Percentiles rank a stretch among this genome's conserved stretches.
phyloP scores from a whole-genome alignment of 2,888 invertebrate species.

The Callyntrura guangdongensis region DNA sequence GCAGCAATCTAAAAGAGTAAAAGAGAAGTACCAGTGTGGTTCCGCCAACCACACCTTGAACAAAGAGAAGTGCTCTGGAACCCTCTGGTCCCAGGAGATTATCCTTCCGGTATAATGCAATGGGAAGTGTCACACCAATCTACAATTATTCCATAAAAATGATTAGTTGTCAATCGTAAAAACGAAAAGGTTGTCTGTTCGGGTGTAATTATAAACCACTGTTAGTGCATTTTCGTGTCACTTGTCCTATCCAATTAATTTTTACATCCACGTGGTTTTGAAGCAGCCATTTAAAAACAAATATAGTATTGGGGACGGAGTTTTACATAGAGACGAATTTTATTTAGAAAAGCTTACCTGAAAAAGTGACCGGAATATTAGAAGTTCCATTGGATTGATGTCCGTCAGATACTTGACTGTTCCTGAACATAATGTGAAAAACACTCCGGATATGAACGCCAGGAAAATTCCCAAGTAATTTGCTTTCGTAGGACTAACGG shows the following conservation, averaged over 20 bases:
- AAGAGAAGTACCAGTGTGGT: constrained; percentile 86
- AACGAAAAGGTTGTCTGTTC: background rate
- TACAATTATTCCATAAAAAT: constrained; percentile 50
- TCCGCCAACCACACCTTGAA: constrained; percentile 87
- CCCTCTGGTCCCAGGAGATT: constrained; percentile 86
- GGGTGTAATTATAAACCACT: background rate
- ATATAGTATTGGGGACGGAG: too few relatives aligned
- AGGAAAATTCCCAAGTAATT: constrained; percentile 86
- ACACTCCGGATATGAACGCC: constrained; percentile 87
- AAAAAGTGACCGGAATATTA: constrained; percentile 86
- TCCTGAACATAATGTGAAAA: constrained; percentile 87
- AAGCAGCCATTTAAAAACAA: background rate
- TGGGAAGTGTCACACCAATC: constrained; percentile 85
- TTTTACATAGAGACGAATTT: too few relatives aligned
- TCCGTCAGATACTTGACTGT: constrained; percentile 86
- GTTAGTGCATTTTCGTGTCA: constrained; percentile 38
- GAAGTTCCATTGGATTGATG: constrained; percentile 87
- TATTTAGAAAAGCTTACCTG: constrained; percentile 85
- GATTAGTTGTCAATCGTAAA: constrained; percentile 1
- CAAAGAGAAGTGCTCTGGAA: constrained; percentile 86
- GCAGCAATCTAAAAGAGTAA: constrained; percentile 87
- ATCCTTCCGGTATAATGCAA: constrained; percentile 85
- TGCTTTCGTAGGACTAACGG: constrained; percentile 83
- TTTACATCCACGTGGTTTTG: background rate
- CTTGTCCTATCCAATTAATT: constrained; percentile 13